Evolutionary conservation across 2,888 invertebrate genomes (phyloP).

Genomic region (Lacanobia oleracea): DNA sequence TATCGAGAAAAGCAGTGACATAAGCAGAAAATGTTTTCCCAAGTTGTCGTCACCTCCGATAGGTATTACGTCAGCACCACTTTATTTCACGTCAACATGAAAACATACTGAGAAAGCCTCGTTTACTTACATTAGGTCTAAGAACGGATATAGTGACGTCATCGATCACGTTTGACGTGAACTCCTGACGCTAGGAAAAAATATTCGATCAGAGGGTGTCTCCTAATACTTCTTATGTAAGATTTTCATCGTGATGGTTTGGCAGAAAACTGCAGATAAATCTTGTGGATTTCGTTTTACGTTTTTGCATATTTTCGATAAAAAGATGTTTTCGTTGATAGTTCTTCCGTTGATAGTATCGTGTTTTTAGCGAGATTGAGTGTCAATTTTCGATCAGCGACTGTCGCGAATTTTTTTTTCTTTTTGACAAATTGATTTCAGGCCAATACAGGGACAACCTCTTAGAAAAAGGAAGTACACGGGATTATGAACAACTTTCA

Average conservation of each 20-base stretch:
- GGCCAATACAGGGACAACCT: too few relatives aligned
- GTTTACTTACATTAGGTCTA: slow-evolving; percentile 33
- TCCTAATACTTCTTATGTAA: slow-evolving; percentile 11
- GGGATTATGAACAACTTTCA: too few relatives aligned
- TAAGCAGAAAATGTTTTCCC: slow-evolving; percentile 9
- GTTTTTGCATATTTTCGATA: background rate
- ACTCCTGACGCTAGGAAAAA: slow-evolving; percentile 40
- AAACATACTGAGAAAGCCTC: slow-evolving; percentile 31
- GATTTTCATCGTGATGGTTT: slow-evolving; percentile 5
- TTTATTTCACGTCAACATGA: slow-evolving; percentile 28
- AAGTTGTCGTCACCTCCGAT: background rate
- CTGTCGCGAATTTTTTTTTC: background rate
- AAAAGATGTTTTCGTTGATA: background rate
- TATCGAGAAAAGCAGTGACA: background rate
- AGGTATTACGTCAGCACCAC: slow-evolving; percentile 31
- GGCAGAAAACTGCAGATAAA: slow-evolving; percentile 8
- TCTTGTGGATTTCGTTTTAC: background rate
- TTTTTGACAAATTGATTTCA: background rate
- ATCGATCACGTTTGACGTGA: slow-evolving; percentile 52
- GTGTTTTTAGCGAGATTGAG: background rate
- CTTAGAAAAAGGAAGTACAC: too few relatives aligned
- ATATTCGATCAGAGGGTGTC: slow-evolving; percentile 50
- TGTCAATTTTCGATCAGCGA: background rate
- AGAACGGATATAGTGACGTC: slow-evolving; percentile 46
- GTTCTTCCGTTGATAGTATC: background rate